Conservation (phyloP, 2,113 vertebrate genomes). For the Lipophrys pholis region DNA sequence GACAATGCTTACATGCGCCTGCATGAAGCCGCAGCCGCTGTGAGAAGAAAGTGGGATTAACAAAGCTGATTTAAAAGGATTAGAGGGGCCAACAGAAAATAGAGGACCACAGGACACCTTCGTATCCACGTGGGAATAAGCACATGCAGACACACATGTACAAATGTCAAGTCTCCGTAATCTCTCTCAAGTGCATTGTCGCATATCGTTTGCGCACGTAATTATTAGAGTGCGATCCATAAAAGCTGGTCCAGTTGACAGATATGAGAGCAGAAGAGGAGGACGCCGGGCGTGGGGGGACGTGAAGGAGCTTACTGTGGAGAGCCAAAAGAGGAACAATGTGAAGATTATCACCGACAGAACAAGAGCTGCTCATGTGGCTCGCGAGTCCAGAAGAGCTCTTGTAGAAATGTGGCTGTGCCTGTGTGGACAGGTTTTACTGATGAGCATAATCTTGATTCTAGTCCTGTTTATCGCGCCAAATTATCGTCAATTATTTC, state of each 20-base stretch:
- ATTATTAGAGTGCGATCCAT: constrained; percentile 66
- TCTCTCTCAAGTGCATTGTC: constrained; percentile 74
- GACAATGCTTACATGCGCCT: constrained; percentile 21
- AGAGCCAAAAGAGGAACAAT: constrained; percentile 42
- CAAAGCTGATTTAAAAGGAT: constrained; percentile 79
- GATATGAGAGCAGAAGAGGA: constrained; percentile 43
- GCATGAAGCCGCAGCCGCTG: constrained; percentile 48
- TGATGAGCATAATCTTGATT: no score
- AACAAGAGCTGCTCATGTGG: constrained; percentile 42
- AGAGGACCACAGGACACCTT: constrained; percentile 69
- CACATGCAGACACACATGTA: constrained; percentile 9
- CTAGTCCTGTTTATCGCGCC: no score
- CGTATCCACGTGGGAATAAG: constrained; percentile 14
- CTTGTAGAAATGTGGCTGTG: background rate
- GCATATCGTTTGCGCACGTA: constrained; percentile 68
- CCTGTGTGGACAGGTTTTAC: background rate
- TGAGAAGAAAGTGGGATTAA: constrained; percentile 77
- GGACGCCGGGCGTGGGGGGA: constrained; percentile 33
- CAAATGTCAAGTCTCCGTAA: constrained; percentile 57
- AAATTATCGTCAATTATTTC: no score
- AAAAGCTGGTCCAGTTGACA: constrained; percentile 51
- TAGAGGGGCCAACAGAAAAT: constrained; percentile 72
- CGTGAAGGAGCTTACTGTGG: constrained; percentile 39
- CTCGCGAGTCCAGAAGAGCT: background rate
- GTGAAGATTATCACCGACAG: constrained; percentile 60